These are phyloP conservation scores for Anniella stebbinsi DNA, from an alignment of 2,797 vertebrate genomes.

Conservation along the genomic window DNA sequence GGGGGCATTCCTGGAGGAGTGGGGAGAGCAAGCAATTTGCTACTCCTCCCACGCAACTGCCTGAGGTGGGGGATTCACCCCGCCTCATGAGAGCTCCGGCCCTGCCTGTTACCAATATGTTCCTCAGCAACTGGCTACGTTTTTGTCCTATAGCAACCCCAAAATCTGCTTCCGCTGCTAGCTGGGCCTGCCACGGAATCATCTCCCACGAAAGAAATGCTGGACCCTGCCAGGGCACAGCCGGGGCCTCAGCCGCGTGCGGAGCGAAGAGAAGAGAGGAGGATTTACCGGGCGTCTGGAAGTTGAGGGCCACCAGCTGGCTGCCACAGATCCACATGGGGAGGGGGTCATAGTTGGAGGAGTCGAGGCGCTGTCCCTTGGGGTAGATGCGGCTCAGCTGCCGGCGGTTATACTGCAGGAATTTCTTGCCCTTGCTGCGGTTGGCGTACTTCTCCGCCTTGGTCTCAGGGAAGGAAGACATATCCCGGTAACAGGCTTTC, in stretches of 20 bases:
- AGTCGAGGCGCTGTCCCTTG: slow-evolving; percentile 95
- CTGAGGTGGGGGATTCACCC: no score
- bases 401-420: slow-evolving; percentile 97
- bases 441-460: slow-evolving; percentile 98
- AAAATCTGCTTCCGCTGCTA: background rate
- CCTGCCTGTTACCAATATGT: no score
- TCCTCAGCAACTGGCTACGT: background rate
- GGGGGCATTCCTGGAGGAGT: no score
- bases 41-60: no score
- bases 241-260: no score
- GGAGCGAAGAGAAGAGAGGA: rapidly evolving
- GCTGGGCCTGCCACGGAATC: background rate
- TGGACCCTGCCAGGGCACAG: background rate
- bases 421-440: slow-evolving; percentile 95
- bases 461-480: slow-evolving; percentile 99
- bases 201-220: background rate
- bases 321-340: slow-evolving; percentile 99
- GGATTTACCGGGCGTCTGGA: slow-evolving; percentile 93
- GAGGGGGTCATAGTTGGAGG: slow-evolving; percentile 97
- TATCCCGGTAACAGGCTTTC: slow-evolving; percentile 95
- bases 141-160: background rate
- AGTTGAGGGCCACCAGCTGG: slow-evolving; percentile 97
- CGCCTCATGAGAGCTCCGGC: no score
- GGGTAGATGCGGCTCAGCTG: slow-evolving; percentile 98
- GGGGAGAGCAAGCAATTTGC: no score